phyloP scores from a whole-genome alignment of 2,797 vertebrate species.

The Anabas testudineus region DNA sequence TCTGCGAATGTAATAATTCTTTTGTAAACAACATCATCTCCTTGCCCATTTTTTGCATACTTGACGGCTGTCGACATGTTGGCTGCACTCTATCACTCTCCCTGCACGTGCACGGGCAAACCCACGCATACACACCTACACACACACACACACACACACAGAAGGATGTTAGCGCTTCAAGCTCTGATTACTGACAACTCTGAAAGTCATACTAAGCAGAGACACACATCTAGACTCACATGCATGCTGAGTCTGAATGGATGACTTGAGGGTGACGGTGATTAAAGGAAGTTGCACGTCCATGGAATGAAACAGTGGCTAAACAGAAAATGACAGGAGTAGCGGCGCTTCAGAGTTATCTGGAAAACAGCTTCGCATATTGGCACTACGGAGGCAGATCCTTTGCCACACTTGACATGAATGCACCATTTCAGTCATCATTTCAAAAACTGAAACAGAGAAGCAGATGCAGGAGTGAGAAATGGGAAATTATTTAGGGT shows the following conservation, averaged over 20 bases:
- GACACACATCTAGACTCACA: conserved; percentile 26
- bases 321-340: conserved; percentile 65
- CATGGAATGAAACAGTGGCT: conserved; percentile 61
- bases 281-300: conserved; percentile 70
- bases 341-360: conserved; percentile 66
- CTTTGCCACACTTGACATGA: conserved; percentile 28
- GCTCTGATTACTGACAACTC: conserved; percentile 62
- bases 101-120: conserved; percentile 2
- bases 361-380: conserved; percentile 45
- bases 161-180: conserved; percentile 39
- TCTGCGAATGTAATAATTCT: conserved; percentile 72
- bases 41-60: conserved; percentile 59
- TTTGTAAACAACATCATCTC: conserved; percentile 72
- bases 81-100: conserved; percentile 70
- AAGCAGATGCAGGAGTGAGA: conserved; percentile 15
- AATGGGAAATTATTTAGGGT: neutral
- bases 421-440: conserved; percentile 36
- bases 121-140: conserved; percentile 14
- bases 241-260: conserved; percentile 32
- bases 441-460: conserved; percentile 11
- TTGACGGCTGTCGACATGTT: conserved; percentile 72
- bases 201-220: conserved; percentile 57
- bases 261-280: conserved; percentile 59
- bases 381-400: conserved; percentile 42
- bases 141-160: conserved; percentile 29